These are phyloP conservation scores for Halisarca cf. caerulea DNA, from an alignment of 37 sponge, comb jelly and placozoan genomes.

Conservation along the genomic window DNA sequence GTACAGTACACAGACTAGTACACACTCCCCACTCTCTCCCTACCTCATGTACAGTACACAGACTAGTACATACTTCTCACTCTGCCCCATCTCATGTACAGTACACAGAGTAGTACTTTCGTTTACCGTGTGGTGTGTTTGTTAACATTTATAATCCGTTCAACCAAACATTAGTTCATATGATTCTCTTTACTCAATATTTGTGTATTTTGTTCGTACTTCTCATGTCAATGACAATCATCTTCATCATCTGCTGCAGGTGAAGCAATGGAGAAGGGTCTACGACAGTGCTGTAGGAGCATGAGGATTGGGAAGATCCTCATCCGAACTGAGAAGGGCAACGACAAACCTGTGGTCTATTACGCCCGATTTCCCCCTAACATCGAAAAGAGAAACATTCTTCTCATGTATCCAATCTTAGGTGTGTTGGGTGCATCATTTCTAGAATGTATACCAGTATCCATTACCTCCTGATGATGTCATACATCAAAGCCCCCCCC, in stretches of 20 bases:
- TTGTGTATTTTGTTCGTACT: too few species aligned
- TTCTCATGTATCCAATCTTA: conserved; percentile 84
- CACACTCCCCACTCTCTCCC: too few species aligned
- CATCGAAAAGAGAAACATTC: conserved; percentile 79
- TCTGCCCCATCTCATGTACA: too few species aligned
- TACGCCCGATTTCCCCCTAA: conserved; percentile 88
- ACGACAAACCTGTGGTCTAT: conserved; percentile 65
- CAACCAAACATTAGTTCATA: too few species aligned
- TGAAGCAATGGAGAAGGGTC: conserved; percentile 94
- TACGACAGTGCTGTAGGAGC: conserved; percentile 89
- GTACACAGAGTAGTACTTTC: too few species aligned
- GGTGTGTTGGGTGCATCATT: conserved; percentile 64
- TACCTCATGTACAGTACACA: too few species aligned
- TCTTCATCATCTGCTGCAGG: conserved; percentile 71
- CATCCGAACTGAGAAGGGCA: conserved; percentile 64
- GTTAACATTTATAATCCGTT: too few species aligned
- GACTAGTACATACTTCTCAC: too few species aligned
- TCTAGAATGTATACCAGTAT: not conserved
- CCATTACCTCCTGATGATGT: too few species aligned
- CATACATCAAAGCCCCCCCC: not conserved
- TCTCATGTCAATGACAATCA: not conserved
- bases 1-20: too few species aligned
- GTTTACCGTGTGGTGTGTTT: too few species aligned
- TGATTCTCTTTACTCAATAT: too few species aligned
- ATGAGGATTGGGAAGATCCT: conserved; percentile 95